A percentile compares a stretch with the other conserved stretches of the same genome.
phyloP scores from a whole-genome alignment of 53 echinoderm and acorn worm genomes.

The Patiria pectinifera region DNA sequence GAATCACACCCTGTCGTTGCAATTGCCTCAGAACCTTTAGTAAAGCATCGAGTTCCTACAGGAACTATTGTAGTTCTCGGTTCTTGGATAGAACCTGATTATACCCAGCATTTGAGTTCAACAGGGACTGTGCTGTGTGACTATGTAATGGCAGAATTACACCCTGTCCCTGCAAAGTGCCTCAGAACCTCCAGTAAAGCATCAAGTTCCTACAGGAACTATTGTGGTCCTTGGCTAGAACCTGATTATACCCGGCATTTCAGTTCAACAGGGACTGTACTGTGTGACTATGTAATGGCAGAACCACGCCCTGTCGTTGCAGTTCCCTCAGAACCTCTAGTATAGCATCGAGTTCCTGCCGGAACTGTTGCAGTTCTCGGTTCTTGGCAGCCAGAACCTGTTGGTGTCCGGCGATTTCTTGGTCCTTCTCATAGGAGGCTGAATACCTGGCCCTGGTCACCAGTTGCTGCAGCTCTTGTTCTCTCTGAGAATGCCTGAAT shows the following conservation, averaged over 20 bases:
- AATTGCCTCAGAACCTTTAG: constrained; percentile 88
- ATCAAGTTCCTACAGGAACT: constrained; percentile 88
- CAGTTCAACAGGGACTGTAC: constrained; percentile 69
- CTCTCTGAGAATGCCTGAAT: constrained; percentile 78
- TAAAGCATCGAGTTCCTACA: constrained; percentile 87
- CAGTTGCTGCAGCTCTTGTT: constrained; percentile 78
- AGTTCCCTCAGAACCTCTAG: constrained; percentile 87
- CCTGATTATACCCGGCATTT: too few species aligned
- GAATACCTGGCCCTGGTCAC: constrained; percentile 79
- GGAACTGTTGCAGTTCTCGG: constrained; percentile 88
- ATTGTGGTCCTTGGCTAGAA: constrained; percentile 56
- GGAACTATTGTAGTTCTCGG: constrained; percentile 86
- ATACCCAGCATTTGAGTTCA: not conserved
- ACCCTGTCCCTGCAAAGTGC: constrained; percentile 91
- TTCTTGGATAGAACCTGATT: constrained; percentile 61
- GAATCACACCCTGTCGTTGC: constrained; percentile 90
- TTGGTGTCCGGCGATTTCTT: constrained; percentile 71
- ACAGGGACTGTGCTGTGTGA: constrained; percentile 68
- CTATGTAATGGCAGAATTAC: constrained; percentile 80
- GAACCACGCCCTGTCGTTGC: constrained; percentile 89
- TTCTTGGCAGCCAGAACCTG: constrained; percentile 78
- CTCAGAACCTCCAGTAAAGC: constrained; percentile 84
- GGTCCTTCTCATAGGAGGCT: constrained; percentile 77
- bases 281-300: constrained; percentile 72
- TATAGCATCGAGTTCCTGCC: constrained; percentile 90